Conservation (phyloP, 2,888 invertebrate species). For the Cerceris rybyensis region DNA sequence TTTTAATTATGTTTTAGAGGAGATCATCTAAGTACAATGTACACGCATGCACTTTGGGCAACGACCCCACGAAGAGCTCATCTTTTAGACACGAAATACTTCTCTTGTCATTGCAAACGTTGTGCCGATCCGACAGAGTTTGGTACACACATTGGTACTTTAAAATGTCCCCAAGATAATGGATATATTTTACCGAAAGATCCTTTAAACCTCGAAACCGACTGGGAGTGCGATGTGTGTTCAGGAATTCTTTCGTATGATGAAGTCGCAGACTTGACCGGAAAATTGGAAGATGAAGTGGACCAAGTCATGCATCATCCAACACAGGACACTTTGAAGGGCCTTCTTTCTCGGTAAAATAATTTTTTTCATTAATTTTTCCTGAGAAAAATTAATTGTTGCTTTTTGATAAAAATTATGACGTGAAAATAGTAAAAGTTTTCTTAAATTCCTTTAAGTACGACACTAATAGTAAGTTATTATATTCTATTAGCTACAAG, state of each 20-base stretch:
- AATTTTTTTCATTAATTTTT: not conserved
- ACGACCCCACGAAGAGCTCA: slow-evolving; percentile 91
- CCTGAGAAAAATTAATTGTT: not conserved
- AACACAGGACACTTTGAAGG: slow-evolving; percentile 86
- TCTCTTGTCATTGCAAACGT: slow-evolving; percentile 88
- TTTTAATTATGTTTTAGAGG: slow-evolving; percentile 81
- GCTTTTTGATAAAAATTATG: not conserved
- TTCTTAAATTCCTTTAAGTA: too few species aligned
- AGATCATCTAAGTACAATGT: slow-evolving; percentile 91
- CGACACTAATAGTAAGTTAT: too few species aligned
- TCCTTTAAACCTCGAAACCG: slow-evolving; percentile 87
- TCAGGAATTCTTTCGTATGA: slow-evolving; percentile 85
- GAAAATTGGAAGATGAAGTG: slow-evolving; percentile 90
- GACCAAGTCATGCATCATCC: slow-evolving; percentile 86
- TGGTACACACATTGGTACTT: slow-evolving; percentile 88
- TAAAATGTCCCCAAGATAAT: slow-evolving; percentile 86
- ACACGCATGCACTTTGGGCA: slow-evolving; percentile 94
- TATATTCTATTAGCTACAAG: too few species aligned
- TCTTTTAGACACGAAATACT: slow-evolving; percentile 90
- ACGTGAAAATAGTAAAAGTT: too few species aligned
- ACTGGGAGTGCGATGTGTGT: slow-evolving; percentile 91
- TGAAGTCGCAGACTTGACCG: slow-evolving; percentile 87
- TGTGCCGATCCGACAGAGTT: slow-evolving; percentile 92
- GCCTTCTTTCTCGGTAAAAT: slow-evolving; percentile 85
- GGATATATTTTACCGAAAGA: slow-evolving; percentile 88